Evolutionary conservation across 1,140 invertebrate species (phyloP).

Genomic region (Magallana angulata): DNA sequence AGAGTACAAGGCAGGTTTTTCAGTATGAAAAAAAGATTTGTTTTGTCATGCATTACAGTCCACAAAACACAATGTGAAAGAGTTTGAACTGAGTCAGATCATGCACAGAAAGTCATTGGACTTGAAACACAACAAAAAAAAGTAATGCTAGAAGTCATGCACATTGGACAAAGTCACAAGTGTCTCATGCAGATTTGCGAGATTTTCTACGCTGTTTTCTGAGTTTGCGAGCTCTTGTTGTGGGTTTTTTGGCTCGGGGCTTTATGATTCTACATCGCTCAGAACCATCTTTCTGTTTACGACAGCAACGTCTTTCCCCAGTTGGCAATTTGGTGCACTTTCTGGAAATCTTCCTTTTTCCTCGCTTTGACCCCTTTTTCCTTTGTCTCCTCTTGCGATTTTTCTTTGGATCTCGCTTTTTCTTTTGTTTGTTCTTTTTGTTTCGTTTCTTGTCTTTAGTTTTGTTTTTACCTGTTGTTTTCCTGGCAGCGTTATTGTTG

Average conservation of each 20-base stretch:
- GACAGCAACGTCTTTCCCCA: slow-evolving; percentile 43
- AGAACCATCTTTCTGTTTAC: slow-evolving; percentile 46
- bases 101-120: background rate
- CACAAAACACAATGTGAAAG: background rate
- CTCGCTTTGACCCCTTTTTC: slow-evolving; percentile 55
- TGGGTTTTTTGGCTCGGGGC: background rate
- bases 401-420: slow-evolving; percentile 45
- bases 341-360: slow-evolving; percentile 55
- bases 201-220: background rate
- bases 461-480: slow-evolving; percentile 38
- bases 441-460: slow-evolving; percentile 42
- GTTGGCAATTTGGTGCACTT: slow-evolving; percentile 36
- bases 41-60: background rate
- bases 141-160: slow-evolving; percentile 7
- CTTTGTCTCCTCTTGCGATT: slow-evolving; percentile 44
- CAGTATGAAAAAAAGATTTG: background rate
- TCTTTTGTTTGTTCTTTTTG: slow-evolving; percentile 52
- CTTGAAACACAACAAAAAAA: background rate
- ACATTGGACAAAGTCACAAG: slow-evolving; percentile 16
- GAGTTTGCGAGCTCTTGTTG: slow-evolving; percentile 18
- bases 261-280: slow-evolving; percentile 45
- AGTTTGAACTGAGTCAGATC: background rate
- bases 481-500: slow-evolving; percentile 23
- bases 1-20: no score
- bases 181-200: slow-evolving; percentile 14